These are phyloP conservation scores for Argyrosomus japonicus DNA, from an alignment of 2,113 vertebrate genomes.

Conservation along the genomic window DNA sequence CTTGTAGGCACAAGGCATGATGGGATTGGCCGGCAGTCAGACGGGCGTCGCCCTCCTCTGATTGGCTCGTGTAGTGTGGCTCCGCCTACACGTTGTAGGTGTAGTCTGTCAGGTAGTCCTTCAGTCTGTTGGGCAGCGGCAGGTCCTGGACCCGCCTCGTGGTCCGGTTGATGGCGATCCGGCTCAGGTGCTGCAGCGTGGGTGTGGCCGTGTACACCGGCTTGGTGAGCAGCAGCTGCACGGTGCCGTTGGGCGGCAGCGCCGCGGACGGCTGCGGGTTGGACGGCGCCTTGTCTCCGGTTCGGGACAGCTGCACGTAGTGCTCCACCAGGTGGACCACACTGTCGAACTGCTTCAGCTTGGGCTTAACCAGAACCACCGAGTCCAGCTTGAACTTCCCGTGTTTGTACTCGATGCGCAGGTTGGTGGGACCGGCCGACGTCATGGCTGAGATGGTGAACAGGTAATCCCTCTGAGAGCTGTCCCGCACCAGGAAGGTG, in stretches of 20 bases:
- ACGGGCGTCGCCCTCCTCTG: no score
- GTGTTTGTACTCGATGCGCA: slow-evolving; percentile 94
- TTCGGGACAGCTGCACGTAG: slow-evolving; percentile 92
- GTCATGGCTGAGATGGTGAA: slow-evolving; percentile 98
- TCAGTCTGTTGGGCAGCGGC: slow-evolving; percentile 92
- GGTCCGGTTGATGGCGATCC: slow-evolving; percentile 91
- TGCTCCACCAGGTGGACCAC: slow-evolving; percentile 96
- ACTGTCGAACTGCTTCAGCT: slow-evolving; percentile 94
- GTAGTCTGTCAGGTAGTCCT: slow-evolving; percentile 95
- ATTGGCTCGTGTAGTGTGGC: no score
- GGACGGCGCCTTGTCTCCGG: slow-evolving; percentile 64
- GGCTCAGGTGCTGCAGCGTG: slow-evolving; percentile 91
- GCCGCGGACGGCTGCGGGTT: slow-evolving; percentile 69
- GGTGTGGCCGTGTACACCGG: slow-evolving; percentile 90
- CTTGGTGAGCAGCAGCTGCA: slow-evolving; percentile 94
- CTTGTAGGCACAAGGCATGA: not conserved
- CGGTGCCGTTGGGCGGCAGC: slow-evolving; percentile 88
- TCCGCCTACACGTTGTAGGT: slow-evolving; percentile 88
- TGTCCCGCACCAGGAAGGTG: slow-evolving; percentile 95
- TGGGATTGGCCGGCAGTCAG: slow-evolving; percentile 8
- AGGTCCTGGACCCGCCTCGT: slow-evolving; percentile 89
- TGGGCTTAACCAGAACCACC: slow-evolving; percentile 92
- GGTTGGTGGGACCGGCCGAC: slow-evolving; percentile 94
- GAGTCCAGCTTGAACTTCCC: slow-evolving; percentile 98
- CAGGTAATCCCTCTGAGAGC: slow-evolving; percentile 94